Evolutionary conservation across 2,113 vertebrate genomes (phyloP).

Genomic region (Mastomys natalensis): DNA sequence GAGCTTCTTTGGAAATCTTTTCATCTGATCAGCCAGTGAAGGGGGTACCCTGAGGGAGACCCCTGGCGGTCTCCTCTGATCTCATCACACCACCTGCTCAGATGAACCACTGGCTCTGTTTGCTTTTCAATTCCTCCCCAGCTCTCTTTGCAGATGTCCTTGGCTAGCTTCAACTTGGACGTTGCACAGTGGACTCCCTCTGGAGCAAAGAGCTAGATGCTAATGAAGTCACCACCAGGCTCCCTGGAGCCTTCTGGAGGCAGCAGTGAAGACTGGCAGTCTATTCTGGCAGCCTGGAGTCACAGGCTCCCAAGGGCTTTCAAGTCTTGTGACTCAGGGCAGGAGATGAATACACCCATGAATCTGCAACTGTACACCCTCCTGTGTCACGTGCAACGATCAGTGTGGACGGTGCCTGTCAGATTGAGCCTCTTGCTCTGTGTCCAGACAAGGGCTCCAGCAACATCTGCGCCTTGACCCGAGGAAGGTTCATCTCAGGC

Average conservation of each 20-base stretch:
- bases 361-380: background rate
- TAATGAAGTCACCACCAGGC: background rate
- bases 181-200: background rate
- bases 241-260: slow-evolving; percentile 6
- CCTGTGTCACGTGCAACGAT: background rate
- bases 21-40: background rate
- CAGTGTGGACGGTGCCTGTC: background rate
- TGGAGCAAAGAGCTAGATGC: background rate
- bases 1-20: background rate
- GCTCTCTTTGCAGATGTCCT: background rate
- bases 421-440: background rate
- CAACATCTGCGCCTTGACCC: background rate
- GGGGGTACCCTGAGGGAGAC: accelerated
- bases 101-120: background rate
- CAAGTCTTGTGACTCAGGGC: background rate
- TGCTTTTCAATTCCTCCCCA: background rate
- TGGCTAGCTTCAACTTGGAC: background rate
- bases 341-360: background rate
- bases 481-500: background rate
- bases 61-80: background rate
- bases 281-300: background rate
- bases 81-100: background rate
- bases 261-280: background rate
- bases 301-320: background rate
- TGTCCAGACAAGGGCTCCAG: background rate